Evolutionary conservation across 2,888 invertebrate species (phyloP).

Genomic region (Perizoma affinitatum): DNA sequence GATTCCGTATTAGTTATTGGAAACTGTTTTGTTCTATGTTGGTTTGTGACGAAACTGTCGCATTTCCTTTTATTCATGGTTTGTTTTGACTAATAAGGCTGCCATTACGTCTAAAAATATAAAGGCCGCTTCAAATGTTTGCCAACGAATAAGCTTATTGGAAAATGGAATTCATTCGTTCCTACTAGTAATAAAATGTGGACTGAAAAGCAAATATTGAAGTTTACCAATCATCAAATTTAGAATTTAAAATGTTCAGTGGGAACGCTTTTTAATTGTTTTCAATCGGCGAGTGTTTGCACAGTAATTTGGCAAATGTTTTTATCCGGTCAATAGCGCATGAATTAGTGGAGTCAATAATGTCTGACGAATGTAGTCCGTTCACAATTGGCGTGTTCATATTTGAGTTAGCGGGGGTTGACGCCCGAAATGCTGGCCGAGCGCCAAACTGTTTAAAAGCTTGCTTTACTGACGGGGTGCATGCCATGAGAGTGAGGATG

Average conservation of each 20-base stretch:
- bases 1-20: constrained; percentile 41
- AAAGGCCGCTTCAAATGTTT: constrained; percentile 16
- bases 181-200: constrained; percentile 15
- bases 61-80: constrained; percentile 36
- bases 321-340: constrained; percentile 28
- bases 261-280: constrained; percentile 18
- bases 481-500: constrained; percentile 34
- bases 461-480: constrained; percentile 43
- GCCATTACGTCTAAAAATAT: constrained; percentile 19
- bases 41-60: constrained; percentile 34
- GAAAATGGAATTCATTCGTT: constrained; percentile 15
- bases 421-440: constrained; percentile 65
- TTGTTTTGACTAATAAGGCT: constrained; percentile 22
- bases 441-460: constrained; percentile 68
- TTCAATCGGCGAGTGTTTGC: constrained; percentile 26
- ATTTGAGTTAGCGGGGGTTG: constrained; percentile 58
- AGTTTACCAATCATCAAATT: constrained; percentile 17
- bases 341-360: constrained; percentile 38
- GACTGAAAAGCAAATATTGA: constrained; percentile 19
- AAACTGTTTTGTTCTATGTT: constrained; percentile 37
- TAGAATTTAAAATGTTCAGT: constrained; percentile 16
- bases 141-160: constrained; percentile 15
- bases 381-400: constrained; percentile 46
- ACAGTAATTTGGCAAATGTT: constrained; percentile 29
- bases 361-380: constrained; percentile 28